These are phyloP conservation scores for Cyanoramphus novaezelandiae DNA, from an alignment of 2,113 vertebrate genomes.

Conservation along the genomic window DNA sequence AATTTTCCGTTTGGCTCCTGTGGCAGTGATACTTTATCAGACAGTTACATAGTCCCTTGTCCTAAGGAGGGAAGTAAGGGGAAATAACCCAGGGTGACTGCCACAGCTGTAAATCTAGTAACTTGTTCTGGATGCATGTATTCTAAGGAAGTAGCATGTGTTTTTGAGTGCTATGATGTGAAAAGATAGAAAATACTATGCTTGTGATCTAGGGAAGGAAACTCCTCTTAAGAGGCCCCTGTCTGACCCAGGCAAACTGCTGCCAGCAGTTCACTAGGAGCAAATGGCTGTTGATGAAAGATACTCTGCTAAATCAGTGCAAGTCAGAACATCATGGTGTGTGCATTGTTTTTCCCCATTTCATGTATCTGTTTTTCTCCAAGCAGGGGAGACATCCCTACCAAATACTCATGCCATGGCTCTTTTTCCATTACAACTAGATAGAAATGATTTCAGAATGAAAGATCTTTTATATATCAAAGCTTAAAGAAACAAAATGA, in stretches of 20 bases:
- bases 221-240: not conserved
- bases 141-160: not conserved
- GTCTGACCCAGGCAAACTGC: not conserved
- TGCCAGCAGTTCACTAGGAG: not conserved
- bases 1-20: not conserved
- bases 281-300: slow-evolving; percentile 1
- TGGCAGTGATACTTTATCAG: not conserved
- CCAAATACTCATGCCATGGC: not conserved
- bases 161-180: not conserved
- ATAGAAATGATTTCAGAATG: slow-evolving; percentile 13
- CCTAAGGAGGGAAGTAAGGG: not conserved
- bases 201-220: not conserved
- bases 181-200: not conserved
- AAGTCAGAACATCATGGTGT: not conserved
- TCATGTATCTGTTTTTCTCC: slow-evolving; percentile 1
- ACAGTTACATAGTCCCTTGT: not conserved
- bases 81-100: not conserved
- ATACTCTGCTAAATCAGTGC: not conserved
- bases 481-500: slow-evolving; percentile 17
- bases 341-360: not conserved
- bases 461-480: not conserved
- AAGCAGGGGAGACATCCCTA: not conserved
- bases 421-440: not conserved
- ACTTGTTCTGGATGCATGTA: not conserved
- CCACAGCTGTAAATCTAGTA: not conserved